Evolutionary conservation across 1,140 invertebrate genomes (phyloP), one percentile per base, ranked within the genome.

Genomic region (Macrosteles quadrilineatus): DNA sequence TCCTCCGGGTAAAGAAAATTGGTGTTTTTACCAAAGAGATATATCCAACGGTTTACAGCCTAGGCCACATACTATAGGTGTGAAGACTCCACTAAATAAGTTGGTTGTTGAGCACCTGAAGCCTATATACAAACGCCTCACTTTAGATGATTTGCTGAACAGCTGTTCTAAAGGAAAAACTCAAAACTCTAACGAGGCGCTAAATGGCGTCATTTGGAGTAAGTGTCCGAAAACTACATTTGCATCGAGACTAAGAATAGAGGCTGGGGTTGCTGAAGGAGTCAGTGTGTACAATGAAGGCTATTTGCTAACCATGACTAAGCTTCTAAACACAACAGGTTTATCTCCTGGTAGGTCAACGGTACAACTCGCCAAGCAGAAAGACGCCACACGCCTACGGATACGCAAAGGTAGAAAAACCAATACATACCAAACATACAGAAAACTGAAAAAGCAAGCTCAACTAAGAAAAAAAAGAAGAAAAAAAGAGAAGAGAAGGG

Each of bases 11-110:
- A 23, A 63, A 25, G 30, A 73, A 17, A 72, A 53, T 1, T 75
- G 68, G 70, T 73, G 70, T 53, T 57, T 55, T 32, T 75, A 63
- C 43, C 68, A 73, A 53, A 64, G 57, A 53, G 62, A 66, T 6
- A 27, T 30, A 31, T 55, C 67, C 2, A 19, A 19, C 36, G 27
- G 19, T 11, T 40, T 23, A 12, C 17, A 11, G 12, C 57, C 57
- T 27, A 27, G 57, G 9, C 21, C 6, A 30, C 19, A 62, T 12
- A 6, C 9, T 6, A 9, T 12, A 6, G 12, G 19, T 29, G 27
- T 62, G 11, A 62, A 62, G 9, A 62, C 57, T 21, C 12, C 27
- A 25, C 21, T 29, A 23, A 62, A 30, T 62, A 9, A 27, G 12
- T 21, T 27, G 12, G 57, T 62, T 17, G 36, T 19, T 55, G 23